These are phyloP conservation scores for Linnaemya vulpina DNA, from an alignment of 2,888 invertebrate genomes.

Conservation along the genomic window DNA sequence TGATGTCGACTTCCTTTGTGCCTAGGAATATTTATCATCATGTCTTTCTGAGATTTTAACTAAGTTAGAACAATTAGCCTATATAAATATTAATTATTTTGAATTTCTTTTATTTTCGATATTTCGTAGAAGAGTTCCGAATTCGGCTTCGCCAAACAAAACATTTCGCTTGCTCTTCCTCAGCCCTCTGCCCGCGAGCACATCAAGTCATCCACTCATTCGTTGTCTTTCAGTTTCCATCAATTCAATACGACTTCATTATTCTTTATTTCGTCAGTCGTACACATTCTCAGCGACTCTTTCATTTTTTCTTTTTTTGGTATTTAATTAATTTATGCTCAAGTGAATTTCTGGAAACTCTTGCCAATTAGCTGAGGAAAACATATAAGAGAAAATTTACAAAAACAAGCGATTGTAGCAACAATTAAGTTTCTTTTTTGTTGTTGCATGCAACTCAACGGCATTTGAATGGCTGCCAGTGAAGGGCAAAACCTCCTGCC, in stretches of 20 bases:
- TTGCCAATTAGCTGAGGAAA: conserved; percentile 23
- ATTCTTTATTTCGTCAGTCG: conserved; percentile 15
- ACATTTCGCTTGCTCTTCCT: neutral
- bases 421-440: conserved; percentile 29
- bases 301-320: conserved; percentile 27
- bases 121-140: neutral
- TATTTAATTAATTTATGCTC: conserved; percentile 52
- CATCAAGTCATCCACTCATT: neutral
- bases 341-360: conserved; percentile 17
- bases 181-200: too few species aligned
- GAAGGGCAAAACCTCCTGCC: neutral
- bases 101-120: neutral
- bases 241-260: neutral
- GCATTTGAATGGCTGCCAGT: neutral
- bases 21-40: too few species aligned
- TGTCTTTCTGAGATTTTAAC: too few species aligned
- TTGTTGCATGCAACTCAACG: neutral
- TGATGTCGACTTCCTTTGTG: too few species aligned
- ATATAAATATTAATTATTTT: too few species aligned
- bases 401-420: conserved; percentile 3
- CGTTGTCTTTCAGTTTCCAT: neutral
- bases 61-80: too few species aligned
- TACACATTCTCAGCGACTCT: conserved; percentile 33
- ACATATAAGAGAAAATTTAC: conserved; percentile 24
- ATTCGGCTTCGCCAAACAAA: neutral